phyloP scores from a whole-genome alignment of 2,888 invertebrate species.

The Deroplatys truncata region DNA sequence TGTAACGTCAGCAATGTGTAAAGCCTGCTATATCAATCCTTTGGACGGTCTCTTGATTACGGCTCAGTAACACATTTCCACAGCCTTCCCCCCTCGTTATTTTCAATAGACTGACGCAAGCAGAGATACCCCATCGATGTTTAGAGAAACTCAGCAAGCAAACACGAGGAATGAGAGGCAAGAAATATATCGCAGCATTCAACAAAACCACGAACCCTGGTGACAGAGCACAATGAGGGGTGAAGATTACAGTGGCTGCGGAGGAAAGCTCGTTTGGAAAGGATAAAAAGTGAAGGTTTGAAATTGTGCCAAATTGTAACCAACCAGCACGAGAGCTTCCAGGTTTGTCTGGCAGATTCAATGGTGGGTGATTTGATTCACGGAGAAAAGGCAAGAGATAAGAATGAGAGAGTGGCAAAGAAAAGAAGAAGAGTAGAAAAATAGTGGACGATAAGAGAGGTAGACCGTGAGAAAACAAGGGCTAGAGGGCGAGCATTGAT shows the following conservation, averaged over 20 bases:
- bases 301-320: conserved; percentile 10
- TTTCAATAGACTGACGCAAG: background rate
- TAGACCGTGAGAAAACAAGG: background rate
- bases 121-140: background rate
- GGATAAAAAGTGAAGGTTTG: background rate
- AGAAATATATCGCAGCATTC: background rate
- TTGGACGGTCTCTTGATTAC: too few species aligned
- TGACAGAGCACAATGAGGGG: background rate
- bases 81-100: background rate
- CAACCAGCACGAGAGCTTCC: background rate
- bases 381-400: background rate
- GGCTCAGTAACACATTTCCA: too few species aligned
- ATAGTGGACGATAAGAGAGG: background rate
- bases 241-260: background rate
- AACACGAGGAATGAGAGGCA: background rate
- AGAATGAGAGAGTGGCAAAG: background rate
- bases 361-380: background rate
- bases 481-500: background rate
- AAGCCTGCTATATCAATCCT: too few species aligned
- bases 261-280: background rate
- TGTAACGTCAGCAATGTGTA: too few species aligned
- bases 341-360: background rate
- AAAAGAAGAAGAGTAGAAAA: background rate
- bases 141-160: background rate
- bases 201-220: background rate